A percentile compares a stretch with the other conserved stretches of the same genome.
Evolutionary conservation across 2,888 invertebrate genomes (phyloP).

Genomic region (Silvanus unidentatus): DNA sequence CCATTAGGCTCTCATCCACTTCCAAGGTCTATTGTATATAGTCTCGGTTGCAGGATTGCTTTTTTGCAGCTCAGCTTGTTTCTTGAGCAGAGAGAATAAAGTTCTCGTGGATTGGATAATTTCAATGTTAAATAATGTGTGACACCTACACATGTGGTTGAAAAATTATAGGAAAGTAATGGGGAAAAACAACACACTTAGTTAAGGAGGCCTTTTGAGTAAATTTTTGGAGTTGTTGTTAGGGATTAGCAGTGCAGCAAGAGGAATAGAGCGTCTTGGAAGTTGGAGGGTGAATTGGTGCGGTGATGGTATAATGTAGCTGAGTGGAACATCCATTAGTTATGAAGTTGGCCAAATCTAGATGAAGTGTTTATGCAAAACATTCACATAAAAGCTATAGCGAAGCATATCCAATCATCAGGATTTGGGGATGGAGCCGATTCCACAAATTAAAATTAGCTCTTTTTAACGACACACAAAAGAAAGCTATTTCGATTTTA

Average conservation of each 20-base stretch:
- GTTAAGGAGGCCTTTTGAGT: slow-evolving; percentile 13
- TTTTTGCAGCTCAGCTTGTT: too few species aligned
- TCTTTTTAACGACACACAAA: too few species aligned
- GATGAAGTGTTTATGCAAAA: slow-evolving; percentile 7
- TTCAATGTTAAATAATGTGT: too few species aligned
- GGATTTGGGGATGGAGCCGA: too few species aligned
- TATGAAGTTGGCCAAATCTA: slow-evolving; percentile 18
- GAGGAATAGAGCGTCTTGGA: slow-evolving; percentile 2
- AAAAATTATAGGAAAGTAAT: slow-evolving; percentile 12
- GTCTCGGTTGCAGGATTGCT: too few species aligned
- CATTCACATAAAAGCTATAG: slow-evolving; percentile 3
- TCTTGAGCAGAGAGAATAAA: too few species aligned
- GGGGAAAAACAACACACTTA: slow-evolving; percentile 3
- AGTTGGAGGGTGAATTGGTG: slow-evolving; percentile 11
- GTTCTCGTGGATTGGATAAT: too few species aligned
- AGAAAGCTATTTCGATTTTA: too few species aligned
- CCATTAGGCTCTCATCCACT: too few species aligned
- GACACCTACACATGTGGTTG: not conserved
- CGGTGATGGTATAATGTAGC: too few species aligned
- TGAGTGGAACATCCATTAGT: slow-evolving; percentile 24
- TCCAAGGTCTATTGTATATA: too few species aligned
- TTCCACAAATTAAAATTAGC: slow-evolving; percentile 3
- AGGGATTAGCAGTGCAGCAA: slow-evolving; percentile 12
- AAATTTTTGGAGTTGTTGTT: slow-evolving; percentile 12
- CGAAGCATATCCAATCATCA: slow-evolving; percentile 1